These are phyloP conservation scores for Enhydra lutris DNA, from an alignment of 2,113 vertebrate species.

Conservation along the genomic window DNA sequence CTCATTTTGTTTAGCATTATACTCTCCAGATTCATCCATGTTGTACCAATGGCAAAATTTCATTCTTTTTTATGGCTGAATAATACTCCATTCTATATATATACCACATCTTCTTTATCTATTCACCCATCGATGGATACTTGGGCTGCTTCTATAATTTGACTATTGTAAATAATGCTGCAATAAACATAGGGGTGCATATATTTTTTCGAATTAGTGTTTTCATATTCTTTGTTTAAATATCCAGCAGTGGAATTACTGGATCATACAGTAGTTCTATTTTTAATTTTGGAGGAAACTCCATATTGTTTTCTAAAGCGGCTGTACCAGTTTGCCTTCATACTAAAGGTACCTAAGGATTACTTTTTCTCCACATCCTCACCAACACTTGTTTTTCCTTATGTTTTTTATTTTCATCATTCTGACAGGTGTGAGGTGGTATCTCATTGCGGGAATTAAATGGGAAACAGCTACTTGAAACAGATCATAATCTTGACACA, in stretches of 20 bases:
- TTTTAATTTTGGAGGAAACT: neutral
- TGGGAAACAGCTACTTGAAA: constrained; percentile 97
- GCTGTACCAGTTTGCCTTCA: neutral
- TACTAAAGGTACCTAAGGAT: neutral
- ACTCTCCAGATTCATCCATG: neutral
- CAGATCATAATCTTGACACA: constrained; percentile 97
- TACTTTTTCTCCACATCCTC: neutral
- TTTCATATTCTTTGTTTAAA: neutral
- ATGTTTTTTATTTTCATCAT: neutral
- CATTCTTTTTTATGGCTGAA: neutral
- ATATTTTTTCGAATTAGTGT: neutral
- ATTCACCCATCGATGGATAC: neutral
- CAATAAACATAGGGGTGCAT: neutral
- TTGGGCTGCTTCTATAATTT: neutral
- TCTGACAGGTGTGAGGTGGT: neutral
- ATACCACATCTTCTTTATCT: neutral
- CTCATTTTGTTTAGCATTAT: neutral
- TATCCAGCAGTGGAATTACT: neutral
- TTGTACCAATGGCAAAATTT: neutral
- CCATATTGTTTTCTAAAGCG: neutral
- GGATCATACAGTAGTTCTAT: neutral
- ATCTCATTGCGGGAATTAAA: neutral
- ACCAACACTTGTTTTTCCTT: neutral
- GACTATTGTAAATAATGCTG: neutral
- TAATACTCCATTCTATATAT: neutral